Evolutionary conservation across 2,797 vertebrate species (phyloP), one percentile per base, ranked within the genome.

Genomic region (Natrix natrix): DNA sequence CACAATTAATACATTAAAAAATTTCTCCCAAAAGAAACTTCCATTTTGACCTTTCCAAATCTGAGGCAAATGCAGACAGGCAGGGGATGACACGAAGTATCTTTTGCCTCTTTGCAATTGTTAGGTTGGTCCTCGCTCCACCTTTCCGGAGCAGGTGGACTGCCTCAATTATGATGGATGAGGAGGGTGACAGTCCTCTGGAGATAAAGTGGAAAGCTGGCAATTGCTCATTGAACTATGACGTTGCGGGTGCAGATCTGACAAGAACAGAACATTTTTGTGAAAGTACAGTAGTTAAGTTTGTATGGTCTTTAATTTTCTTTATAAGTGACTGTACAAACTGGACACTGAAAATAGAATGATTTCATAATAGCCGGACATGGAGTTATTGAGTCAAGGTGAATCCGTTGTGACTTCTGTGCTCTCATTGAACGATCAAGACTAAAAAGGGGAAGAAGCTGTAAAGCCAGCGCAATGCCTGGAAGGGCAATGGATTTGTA

Each of bases 151-250:
- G 95, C 94, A 96, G 96, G 95, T 97, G 96, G 95, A 96, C 90
- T 92, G 95, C 96, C 96, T 96, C 11, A 3, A 89, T 96, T 93
- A 95, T 93, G 96, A 96, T 14, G 74, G 94, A 96, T 96, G 95
- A 95, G 88, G 94, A 93, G 14, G 78, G 90, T 96, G 96, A 97
- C 95, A 96, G 95, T 86, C 96, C 95, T 97, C 95, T 0, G 32
- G 94, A 96, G 93, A 96, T 91, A 55, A 1, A 8, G 0, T 4
- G 93, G 24, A 95, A 92, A 96, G 91, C 90, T 87, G 61, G 93
- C 94, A 95, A 95, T 93, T 96, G 93, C 90, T 96, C 90, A 91
- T 83, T 94, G 96, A 97, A 94, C 92, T 95, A 96, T 93, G 95
- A 95, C 92, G 95, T 95, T 90, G 95, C 93, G 92, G 92, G 94